Evolutionary conservation across 1,140 invertebrate species (phyloP).

Genomic region (Listronotus bonariensis): DNA sequence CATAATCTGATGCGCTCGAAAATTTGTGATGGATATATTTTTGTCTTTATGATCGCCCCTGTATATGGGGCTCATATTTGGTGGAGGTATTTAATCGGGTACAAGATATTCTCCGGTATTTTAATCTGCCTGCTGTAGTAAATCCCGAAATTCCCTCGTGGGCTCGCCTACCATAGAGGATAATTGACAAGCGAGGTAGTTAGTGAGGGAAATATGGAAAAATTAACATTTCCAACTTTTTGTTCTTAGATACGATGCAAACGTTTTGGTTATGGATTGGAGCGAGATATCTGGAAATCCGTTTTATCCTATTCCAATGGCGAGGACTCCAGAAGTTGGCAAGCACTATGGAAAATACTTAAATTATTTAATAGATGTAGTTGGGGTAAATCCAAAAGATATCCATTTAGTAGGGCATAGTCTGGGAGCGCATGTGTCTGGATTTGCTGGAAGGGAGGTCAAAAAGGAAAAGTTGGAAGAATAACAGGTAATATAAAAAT

Average conservation of each 20-base stretch:
- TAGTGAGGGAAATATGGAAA: neutral
- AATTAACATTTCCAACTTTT: conserved; percentile 1
- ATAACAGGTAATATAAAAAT: conserved; percentile 61
- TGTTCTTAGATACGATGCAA: conserved; percentile 59
- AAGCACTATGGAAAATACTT: conserved; percentile 65
- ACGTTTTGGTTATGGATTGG: conserved; percentile 74
- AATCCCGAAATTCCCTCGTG: too few relatives aligned
- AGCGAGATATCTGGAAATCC: conserved; percentile 60
- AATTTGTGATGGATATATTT: too few relatives aligned
- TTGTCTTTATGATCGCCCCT: too few relatives aligned
- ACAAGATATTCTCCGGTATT: too few relatives aligned
- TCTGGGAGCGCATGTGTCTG: conserved; percentile 86
- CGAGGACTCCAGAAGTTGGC: conserved; percentile 67
- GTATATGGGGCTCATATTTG: too few relatives aligned
- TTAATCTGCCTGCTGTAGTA: too few relatives aligned
- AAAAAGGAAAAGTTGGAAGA: conserved; percentile 61
- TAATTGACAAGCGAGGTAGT: neutral
- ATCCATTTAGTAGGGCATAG: conserved; percentile 81
- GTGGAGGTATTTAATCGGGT: too few relatives aligned
- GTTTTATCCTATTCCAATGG: conserved; percentile 68
- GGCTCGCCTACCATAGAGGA: too few relatives aligned
- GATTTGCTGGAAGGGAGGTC: conserved; percentile 73
- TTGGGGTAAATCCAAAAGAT: conserved; percentile 57
- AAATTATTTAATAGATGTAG: conserved; percentile 61
- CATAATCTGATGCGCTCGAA: too few relatives aligned